A percentile compares a stretch with the other conserved stretches of the same genome.
Evolutionary conservation across 2,113 vertebrate species (phyloP).

Genomic region (Engraulis encrasicolus): DNA sequence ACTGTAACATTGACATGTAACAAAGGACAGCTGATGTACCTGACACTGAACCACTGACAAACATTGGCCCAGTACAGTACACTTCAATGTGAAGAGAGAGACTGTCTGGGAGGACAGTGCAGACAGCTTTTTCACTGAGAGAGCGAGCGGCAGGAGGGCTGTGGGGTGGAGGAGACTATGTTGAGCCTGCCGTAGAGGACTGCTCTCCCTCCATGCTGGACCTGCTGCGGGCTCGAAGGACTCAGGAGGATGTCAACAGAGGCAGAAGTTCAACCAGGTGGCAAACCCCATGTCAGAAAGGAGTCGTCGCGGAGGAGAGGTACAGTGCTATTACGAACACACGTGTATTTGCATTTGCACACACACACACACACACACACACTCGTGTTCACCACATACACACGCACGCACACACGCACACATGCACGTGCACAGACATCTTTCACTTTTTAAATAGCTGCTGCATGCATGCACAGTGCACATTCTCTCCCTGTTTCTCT

Average conservation of each 20-base stretch:
- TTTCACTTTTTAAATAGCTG: too few relatives aligned
- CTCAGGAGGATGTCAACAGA: constrained; percentile 90
- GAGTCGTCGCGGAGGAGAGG: constrained; percentile 98
- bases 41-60: neutral
- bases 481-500: too few relatives aligned
- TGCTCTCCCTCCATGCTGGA: constrained; percentile 72
- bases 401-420: too few relatives aligned
- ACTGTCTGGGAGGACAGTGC: neutral
- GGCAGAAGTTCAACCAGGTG: constrained; percentile 97
- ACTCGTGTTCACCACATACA: too few relatives aligned
- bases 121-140: too few relatives aligned
- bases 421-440: too few relatives aligned
- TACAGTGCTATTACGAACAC: too few relatives aligned
- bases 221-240: constrained; percentile 72
- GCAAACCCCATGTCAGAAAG: constrained; percentile 96
- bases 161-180: neutral
- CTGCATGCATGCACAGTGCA: too few relatives aligned
- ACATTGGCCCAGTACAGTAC: neutral
- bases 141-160: neutral
- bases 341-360: too few relatives aligned
- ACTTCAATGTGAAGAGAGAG: neutral
- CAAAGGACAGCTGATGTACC: neutral
- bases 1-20: neutral
- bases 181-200: constrained; percentile 47
- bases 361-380: too few relatives aligned